Evolutionary conservation across 1,140 invertebrate species (phyloP), one percentile per base, ranked within the genome.

Genomic region (Tenebrio molitor): DNA sequence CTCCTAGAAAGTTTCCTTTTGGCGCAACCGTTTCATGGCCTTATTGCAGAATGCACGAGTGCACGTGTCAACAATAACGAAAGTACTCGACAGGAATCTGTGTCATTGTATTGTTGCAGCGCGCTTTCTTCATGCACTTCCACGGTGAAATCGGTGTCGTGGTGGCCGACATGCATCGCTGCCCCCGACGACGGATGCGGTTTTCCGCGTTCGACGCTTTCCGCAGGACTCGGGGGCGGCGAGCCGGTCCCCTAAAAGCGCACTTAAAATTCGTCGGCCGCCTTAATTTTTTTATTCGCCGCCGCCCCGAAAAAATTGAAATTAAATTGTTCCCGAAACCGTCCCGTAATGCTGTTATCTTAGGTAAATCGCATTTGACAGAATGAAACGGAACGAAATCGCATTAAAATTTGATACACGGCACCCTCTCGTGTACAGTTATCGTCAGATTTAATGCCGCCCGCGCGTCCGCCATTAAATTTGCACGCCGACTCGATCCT

Each of bases 41-140:
- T 58, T 58, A 58, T 58, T 58, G 50, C 50, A 58, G 50, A 58
- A 58, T 58, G 50, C 50, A 58, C 7, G 46, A 65, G n/a, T 66
- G 64, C 64, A 66, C 64, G 64, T 66, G 64, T 66, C 64, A 1
- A 17, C 42, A 46, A 33, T 4, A 42, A 41, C 16, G 42, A 66
- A 66, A 66, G 23, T 66, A 66, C 12, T 17, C 12, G 5, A 7
- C 12, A 5, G 21, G 36, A 29, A 66, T 41, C 36, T 66, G 64
- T 66, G 64, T 66, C 64, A 66, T 6, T 10, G 64, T 66, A 66
- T 66, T 66, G 17, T 12, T 66, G 64, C 64, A 66, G 64, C n/a
- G n/a, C 23, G 21, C 64, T 66, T 66, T 66, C 64, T 66, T 66
- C 25, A 15, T 66, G 64, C 64, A 66, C 23, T 66, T 29, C 25